A percentile compares a stretch with the other conserved stretches of the same genome.
phyloP scores from a whole-genome alignment of 2,888 invertebrate genomes.

The Catocala nupta region DNA sequence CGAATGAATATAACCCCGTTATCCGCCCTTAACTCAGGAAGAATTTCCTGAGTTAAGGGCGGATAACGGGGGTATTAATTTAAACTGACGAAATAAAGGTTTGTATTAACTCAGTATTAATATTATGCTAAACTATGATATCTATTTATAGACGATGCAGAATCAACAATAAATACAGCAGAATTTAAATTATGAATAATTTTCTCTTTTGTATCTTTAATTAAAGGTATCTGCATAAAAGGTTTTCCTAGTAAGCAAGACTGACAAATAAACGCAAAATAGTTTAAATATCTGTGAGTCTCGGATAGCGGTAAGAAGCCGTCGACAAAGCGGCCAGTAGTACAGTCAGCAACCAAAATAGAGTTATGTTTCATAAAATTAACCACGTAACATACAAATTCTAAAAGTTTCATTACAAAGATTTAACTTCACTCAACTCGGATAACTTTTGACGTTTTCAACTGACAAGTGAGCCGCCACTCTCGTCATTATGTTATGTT shows the following conservation, averaged over 20 bases:
- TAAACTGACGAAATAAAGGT: conserved; percentile 13
- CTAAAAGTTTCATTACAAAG: conserved; percentile 19
- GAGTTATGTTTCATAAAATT: conserved; percentile 20
- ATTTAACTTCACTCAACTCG: conserved; percentile 14
- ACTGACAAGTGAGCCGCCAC: conserved; percentile 8
- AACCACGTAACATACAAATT: conserved; percentile 11
- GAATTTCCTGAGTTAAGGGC: conserved; percentile 18
- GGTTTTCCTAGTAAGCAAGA: conserved; percentile 57
- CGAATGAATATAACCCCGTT: conserved; percentile 21
- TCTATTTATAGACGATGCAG: conserved; percentile 30
- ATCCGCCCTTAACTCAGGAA: conserved; percentile 21
- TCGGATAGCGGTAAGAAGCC: conserved; percentile 21
- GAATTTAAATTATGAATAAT: conserved; percentile 44
- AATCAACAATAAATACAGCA: conserved; percentile 24
- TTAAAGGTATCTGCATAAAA: conserved; percentile 65
- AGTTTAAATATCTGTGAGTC: conserved; percentile 43
- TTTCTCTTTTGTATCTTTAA: conserved; percentile 44
- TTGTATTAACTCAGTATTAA: conserved; percentile 13
- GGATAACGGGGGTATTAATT: conserved; percentile 28
- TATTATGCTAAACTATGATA: background rate
- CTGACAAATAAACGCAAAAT: conserved; percentile 57
- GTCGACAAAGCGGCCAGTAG: conserved; percentile 17
- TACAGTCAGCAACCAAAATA: conserved; percentile 18
- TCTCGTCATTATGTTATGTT: background rate
- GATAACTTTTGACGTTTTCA: conserved; percentile 11